phyloP scores from a whole-genome alignment of 2,797 vertebrate genomes.

The Malacoraja senta region DNA sequence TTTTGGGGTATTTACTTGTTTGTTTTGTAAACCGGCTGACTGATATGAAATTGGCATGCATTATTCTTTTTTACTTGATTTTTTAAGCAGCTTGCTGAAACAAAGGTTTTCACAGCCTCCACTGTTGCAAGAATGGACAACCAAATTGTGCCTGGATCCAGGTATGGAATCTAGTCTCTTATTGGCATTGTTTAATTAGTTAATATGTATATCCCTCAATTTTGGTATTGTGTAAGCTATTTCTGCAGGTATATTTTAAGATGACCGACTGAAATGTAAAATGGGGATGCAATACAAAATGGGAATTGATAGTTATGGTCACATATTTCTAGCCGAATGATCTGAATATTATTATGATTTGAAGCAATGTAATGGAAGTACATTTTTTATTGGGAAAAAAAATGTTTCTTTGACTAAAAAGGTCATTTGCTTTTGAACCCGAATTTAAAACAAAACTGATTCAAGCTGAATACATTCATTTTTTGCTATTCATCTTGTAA shows the following conservation, averaged over 20 bases:
- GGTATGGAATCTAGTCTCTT: constrained; percentile 54
- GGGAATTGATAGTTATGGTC: background rate
- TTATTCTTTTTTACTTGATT: background rate
- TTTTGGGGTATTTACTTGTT: background rate
- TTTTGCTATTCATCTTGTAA: background rate
- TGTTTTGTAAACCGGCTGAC: background rate
- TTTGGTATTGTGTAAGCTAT: background rate
- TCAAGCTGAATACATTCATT: background rate
- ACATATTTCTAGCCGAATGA: too few relatives aligned
- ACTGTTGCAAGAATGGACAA: constrained; percentile 76
- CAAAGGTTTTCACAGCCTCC: constrained; percentile 80
- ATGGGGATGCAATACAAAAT: background rate
- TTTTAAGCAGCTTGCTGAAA: constrained; percentile 60
- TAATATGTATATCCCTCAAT: background rate
- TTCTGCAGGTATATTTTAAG: background rate
- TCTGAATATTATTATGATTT: background rate
- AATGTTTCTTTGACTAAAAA: background rate
- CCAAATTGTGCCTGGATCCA: constrained; percentile 73
- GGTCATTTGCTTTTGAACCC: background rate
- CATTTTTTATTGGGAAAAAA: background rate
- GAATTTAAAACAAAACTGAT: background rate
- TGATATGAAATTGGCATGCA: background rate
- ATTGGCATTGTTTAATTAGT: background rate
- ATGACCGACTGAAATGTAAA: background rate
- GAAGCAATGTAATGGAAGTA: background rate